These are phyloP conservation scores for Vollenhovia emeryi DNA, from an alignment of 1,140 invertebrate species.

Conservation along the genomic window DNA sequence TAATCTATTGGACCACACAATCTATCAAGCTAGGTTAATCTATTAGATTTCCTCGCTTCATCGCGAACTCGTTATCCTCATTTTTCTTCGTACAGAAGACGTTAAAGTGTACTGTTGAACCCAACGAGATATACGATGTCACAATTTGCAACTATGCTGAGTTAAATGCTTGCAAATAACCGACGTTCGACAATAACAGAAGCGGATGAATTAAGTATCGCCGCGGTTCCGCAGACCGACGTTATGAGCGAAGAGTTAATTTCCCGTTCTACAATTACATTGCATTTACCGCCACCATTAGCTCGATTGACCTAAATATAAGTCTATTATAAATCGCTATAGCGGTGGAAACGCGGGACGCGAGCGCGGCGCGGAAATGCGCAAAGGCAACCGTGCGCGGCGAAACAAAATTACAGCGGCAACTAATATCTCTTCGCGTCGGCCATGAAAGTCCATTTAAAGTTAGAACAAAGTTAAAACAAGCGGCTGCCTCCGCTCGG, in stretches of 20 bases:
- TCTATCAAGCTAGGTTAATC: not conserved
- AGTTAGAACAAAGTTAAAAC: conserved; percentile 58
- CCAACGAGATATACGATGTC: not conserved
- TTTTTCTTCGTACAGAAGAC: not conserved
- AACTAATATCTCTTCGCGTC: conserved; percentile 41
- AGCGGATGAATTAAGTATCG: conserved; percentile 1
- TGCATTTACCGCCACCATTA: conserved; percentile 30
- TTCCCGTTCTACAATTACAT: conserved; percentile 25
- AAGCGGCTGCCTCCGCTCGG: not conserved
- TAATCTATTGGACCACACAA: not conserved
- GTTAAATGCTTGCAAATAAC: not conserved
- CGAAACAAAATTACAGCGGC: conserved; percentile 53
- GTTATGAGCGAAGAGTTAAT: conserved; percentile 16
- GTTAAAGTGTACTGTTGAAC: not conserved
- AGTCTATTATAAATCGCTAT: conserved; percentile 47
- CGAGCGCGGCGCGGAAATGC: conserved; percentile 14
- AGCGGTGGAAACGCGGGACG: conserved; percentile 13
- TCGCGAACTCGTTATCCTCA: not conserved
- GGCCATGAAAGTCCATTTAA: conserved; percentile 56
- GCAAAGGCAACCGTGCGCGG: conserved; percentile 46
- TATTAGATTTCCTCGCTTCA: not conserved
- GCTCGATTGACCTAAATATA: conserved; percentile 51
- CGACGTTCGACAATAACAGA: not conserved
- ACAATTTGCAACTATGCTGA: conserved; percentile 1
- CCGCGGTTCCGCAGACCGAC: not conserved